phyloP scores from a whole-genome alignment of 2,888 invertebrate genomes.

The Drosophila imparisetae region DNA sequence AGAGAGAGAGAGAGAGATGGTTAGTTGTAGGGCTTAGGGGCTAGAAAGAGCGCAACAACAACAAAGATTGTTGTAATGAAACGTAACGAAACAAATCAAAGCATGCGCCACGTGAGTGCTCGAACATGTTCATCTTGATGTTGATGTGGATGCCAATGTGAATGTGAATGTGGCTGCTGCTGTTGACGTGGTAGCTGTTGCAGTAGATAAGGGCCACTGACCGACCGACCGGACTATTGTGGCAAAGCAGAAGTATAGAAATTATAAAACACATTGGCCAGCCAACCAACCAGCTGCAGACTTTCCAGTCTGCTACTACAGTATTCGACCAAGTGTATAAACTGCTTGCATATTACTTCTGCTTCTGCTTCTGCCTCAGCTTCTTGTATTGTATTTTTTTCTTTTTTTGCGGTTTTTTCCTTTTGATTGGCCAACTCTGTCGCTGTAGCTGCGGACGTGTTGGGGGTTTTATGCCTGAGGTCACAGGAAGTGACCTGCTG shows the following conservation, averaged over 20 bases:
- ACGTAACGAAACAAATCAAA: conserved; percentile 79
- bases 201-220: conserved; percentile 22
- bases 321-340: conserved; percentile 58
- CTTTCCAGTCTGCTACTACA: conserved; percentile 1
- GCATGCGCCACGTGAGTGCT: conserved; percentile 75
- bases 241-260: conserved; percentile 38
- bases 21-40: conserved; percentile 11
- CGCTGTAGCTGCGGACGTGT: conserved; percentile 40
- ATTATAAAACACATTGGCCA: conserved; percentile 66
- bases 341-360: conserved; percentile 71
- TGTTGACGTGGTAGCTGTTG: conserved; percentile 4
- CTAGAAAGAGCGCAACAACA: conserved; percentile 3
- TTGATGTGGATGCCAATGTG: conserved; percentile 3
- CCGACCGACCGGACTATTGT: background rate
- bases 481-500: conserved; percentile 59
- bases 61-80: conserved; percentile 73
- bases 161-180: background rate
- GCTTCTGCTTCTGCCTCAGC: conserved; percentile 6
- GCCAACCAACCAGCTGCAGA: conserved; percentile 3
- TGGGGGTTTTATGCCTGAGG: conserved; percentile 41
- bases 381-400: conserved; percentile 12
- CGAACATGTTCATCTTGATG: conserved; percentile 70
- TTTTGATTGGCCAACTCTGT: conserved; percentile 65
- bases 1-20: background rate
- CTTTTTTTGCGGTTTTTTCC: conserved; percentile 53